Percentiles rank a stretch among this genome's conserved stretches.
phyloP scores from a whole-genome alignment of 1,140 invertebrate species.

The Triops longicaudatus region DNA sequence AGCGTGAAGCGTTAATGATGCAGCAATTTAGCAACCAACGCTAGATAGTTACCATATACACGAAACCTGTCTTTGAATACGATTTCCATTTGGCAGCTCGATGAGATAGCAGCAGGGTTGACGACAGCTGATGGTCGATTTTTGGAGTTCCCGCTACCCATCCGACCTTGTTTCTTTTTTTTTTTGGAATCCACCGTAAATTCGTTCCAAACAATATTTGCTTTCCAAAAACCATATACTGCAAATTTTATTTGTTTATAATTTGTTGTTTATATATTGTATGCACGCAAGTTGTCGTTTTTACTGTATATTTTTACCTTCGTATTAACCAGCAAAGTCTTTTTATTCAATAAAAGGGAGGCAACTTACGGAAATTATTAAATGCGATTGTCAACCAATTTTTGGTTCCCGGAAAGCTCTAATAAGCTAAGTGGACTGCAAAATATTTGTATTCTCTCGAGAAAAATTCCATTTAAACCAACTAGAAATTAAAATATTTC shows the following conservation, averaged over 20 bases:
- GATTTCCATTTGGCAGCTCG: not conserved
- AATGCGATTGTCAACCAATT: too few relatives aligned
- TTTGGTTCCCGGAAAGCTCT: too few relatives aligned
- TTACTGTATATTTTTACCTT: slow-evolving; percentile 16
- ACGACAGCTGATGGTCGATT: not conserved
- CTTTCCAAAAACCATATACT: not conserved
- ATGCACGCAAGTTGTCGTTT: slow-evolving; percentile 3
- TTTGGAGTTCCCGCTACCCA: not conserved
- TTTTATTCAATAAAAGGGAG: not conserved
- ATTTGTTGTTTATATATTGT: not conserved
- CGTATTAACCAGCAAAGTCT: not conserved
- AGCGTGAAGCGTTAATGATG: slow-evolving; percentile 23
- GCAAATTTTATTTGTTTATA: not conserved
- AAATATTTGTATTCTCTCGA: too few relatives aligned
- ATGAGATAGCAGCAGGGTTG: not conserved
- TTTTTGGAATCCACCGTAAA: not conserved
- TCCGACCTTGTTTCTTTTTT: not conserved
- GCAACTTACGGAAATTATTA: too few relatives aligned
- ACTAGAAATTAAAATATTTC: too few relatives aligned
- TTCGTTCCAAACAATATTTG: not conserved
- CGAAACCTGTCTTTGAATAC: not conserved
- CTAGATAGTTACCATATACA: not conserved
- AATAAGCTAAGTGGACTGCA: too few relatives aligned
- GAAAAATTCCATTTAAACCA: too few relatives aligned
- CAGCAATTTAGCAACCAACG: slow-evolving; percentile 18